Evolutionary conservation across 2,113 vertebrate genomes (phyloP).

Genomic region (Aythya baeri): DNA sequence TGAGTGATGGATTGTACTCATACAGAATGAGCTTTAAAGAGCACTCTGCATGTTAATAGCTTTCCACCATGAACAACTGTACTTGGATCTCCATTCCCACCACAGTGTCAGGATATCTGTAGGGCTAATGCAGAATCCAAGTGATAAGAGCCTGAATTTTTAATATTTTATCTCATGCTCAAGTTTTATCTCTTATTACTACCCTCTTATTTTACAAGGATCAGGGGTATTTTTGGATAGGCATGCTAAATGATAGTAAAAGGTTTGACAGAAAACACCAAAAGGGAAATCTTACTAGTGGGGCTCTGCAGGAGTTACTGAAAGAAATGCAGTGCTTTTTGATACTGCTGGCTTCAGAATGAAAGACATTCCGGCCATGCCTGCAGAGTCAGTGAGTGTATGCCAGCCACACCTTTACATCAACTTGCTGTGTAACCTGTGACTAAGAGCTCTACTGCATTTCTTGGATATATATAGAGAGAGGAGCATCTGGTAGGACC

Average conservation of each 20-base stretch:
- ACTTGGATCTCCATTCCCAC: not conserved
- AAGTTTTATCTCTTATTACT: not conserved
- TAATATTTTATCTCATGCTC: not conserved
- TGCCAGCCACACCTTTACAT: not conserved
- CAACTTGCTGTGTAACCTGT: not conserved
- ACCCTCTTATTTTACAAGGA: not conserved
- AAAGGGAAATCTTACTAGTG: not conserved
- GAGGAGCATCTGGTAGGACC: not conserved
- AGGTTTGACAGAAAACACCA: not conserved
- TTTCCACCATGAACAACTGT: not conserved
- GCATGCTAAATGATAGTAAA: not conserved
- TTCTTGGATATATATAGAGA: not conserved
- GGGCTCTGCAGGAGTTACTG: not conserved
- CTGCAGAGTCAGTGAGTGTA: not conserved
- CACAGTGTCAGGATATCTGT: not conserved
- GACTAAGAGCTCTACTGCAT: not conserved
- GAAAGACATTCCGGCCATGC: not conserved
- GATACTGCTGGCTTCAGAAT: not conserved
- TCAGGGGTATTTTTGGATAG: not conserved
- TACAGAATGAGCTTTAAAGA: not conserved
- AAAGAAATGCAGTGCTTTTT: not conserved
- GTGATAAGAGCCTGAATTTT: not conserved
- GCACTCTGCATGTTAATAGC: not conserved
- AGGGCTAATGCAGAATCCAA: not conserved
- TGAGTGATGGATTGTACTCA: not conserved